These are phyloP conservation scores for Amblyornis subalaris DNA, from an alignment of 2,113 vertebrate species.

Conservation along the genomic window DNA sequence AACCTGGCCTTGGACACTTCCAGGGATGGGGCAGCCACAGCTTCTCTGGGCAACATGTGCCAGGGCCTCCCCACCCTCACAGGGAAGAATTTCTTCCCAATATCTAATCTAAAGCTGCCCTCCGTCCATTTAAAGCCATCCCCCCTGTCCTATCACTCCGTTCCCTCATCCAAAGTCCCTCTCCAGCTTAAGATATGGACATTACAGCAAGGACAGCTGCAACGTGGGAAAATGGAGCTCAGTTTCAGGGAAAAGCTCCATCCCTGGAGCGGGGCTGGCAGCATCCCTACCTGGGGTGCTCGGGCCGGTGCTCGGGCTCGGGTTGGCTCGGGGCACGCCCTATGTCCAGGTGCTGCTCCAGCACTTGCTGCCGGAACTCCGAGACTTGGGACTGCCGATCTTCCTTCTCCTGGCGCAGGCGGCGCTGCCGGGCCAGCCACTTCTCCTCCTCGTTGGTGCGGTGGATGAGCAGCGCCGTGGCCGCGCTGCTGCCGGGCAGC, in stretches of 20 bases:
- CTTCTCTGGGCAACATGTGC: not conserved
- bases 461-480: conserved; percentile 84
- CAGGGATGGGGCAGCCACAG: not conserved
- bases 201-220: not conserved
- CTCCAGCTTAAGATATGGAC: rapidly evolving
- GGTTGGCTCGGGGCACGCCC: conserved; percentile 71
- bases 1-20: not conserved
- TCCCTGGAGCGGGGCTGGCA: rapidly evolving
- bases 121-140: not conserved
- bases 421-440: conserved; percentile 92
- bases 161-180: not conserved
- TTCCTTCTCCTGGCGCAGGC: conserved; percentile 94
- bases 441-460: conserved; percentile 95
- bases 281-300: conserved; percentile 81
- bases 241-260: not conserved
- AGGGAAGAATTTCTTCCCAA: not conserved
- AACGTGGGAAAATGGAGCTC: rapidly evolving
- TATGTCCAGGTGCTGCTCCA: conserved; percentile 94
- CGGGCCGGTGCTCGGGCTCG: conserved; percentile 81
- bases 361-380: conserved; percentile 94
- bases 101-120: not conserved
- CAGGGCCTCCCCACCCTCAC: not conserved
- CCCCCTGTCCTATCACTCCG: too few relatives aligned
- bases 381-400: conserved; percentile 97
- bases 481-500: conserved; percentile 73